Evolutionary conservation across 2,888 invertebrate species (phyloP).

Genomic region (Drosophila mimica): DNA sequence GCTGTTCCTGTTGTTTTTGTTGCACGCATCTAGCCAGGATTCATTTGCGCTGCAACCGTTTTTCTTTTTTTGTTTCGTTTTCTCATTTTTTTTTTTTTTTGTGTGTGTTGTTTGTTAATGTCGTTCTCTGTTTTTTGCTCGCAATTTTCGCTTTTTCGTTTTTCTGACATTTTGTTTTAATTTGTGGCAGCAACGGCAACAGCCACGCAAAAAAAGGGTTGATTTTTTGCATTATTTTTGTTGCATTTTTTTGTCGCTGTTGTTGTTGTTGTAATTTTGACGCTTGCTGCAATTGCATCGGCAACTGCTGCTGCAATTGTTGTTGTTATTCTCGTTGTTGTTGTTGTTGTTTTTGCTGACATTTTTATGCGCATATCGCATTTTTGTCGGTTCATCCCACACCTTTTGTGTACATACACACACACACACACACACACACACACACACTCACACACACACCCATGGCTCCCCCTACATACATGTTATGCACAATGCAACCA

Average conservation of each 20-base stretch:
- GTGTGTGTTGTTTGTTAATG: slow-evolving; percentile 47
- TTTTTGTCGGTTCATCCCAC: slow-evolving; percentile 79
- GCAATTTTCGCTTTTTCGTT: slow-evolving; percentile 59
- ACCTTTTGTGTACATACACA: slow-evolving; percentile 56
- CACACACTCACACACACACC: slow-evolving; percentile 7
- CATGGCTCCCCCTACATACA: slow-evolving; percentile 2
- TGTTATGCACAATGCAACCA: slow-evolving; percentile 36
- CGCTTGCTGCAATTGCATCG: slow-evolving; percentile 69
- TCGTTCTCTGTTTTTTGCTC: slow-evolving; percentile 41
- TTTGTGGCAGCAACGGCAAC: slow-evolving; percentile 70
- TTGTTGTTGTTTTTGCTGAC: slow-evolving; percentile 52
- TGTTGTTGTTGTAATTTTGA: slow-evolving; percentile 68
- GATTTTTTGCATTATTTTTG: slow-evolving; percentile 67
- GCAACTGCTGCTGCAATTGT: slow-evolving; percentile 48
- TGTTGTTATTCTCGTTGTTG: slow-evolving; percentile 19
- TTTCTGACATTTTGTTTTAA: slow-evolving; percentile 82
- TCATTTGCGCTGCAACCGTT: slow-evolving; percentile 63
- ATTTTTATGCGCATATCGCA: slow-evolving; percentile 74
- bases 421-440: slow-evolving; percentile 24
- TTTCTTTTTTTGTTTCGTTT: slow-evolving; percentile 33
- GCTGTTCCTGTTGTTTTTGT: slow-evolving; percentile 43
- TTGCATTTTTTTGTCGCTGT: slow-evolving; percentile 53
- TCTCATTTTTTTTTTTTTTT: slow-evolving; percentile 42
- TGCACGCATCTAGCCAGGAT: slow-evolving; percentile 75
- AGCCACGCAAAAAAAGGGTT: slow-evolving; percentile 68